These are phyloP conservation scores for Lomographa bimaculata DNA, from an alignment of 2,888 invertebrate genomes.

Conservation along the genomic window DNA sequence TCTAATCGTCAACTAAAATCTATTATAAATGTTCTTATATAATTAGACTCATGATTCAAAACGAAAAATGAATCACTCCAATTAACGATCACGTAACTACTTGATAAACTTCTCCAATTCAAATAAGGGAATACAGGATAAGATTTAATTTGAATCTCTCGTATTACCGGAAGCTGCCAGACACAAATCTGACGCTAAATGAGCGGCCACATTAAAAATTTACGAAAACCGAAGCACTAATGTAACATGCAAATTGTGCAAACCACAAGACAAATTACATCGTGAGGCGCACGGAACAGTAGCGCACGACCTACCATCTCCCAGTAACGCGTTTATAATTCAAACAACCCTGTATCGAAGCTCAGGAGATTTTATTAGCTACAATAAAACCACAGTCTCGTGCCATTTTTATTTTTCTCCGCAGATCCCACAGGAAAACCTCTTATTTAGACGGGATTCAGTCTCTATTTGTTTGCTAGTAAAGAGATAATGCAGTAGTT, in stretches of 20 bases:
- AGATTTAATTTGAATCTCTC: slow-evolving; percentile 11
- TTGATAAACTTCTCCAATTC: background rate
- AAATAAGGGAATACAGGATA: slow-evolving; percentile 2
- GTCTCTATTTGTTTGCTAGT: slow-evolving; percentile 53
- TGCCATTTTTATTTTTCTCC: slow-evolving; percentile 47
- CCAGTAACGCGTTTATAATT: slow-evolving; percentile 48
- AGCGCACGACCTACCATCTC: slow-evolving; percentile 14
- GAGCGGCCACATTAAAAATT: slow-evolving; percentile 40
- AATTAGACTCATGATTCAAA: no score
- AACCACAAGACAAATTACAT: slow-evolving; percentile 55
- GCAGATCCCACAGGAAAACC: slow-evolving; percentile 39
- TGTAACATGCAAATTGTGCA: slow-evolving; percentile 51
- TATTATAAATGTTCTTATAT: no score
- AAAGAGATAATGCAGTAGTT: slow-evolving; percentile 42
- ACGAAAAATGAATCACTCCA: no score
- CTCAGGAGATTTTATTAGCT: slow-evolving; percentile 55
- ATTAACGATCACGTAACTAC: no score
- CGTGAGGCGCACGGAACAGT: slow-evolving; percentile 32
- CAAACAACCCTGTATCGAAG: slow-evolving; percentile 46
- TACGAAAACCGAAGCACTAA: slow-evolving; percentile 41
- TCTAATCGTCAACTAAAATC: no score
- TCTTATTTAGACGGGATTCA: slow-evolving; percentile 43
- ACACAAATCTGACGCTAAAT: slow-evolving; percentile 30
- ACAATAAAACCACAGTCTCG: slow-evolving; percentile 47
- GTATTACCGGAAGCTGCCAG: slow-evolving; percentile 10